Base-by-base conservation (phyloP, 2,797 vertebrate genomes). In the Aeoliscus strigatus region DNA sequence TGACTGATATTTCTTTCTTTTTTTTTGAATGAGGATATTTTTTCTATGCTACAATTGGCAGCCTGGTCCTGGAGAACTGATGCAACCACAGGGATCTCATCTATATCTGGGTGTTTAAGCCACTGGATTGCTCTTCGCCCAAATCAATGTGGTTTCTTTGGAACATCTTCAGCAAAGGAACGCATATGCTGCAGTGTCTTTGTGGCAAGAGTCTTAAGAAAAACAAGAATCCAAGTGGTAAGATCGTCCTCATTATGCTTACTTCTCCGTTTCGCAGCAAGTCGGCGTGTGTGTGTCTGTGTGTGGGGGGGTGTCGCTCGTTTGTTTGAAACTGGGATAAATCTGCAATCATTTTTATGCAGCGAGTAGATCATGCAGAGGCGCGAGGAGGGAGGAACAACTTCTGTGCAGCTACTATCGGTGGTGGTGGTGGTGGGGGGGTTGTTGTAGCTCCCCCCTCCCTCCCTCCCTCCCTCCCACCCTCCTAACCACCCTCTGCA, bases 151-250 rank as follows among this genome's bases (percentile, higher is more conserved):
- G 95, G 94, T 96, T 97, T 97, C 94, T 97, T 95, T 98, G 95
- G 94, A 96, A 94, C 94, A 96, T 97, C 94, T 96, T 97, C 94
- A 97, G 94, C 92, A 97, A 97, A 97, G 94, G 94, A 97, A 93
- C 94, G 94, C 95, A 97, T 98, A 97, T 98, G 94, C 95, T 97
- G 95, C 94, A 97, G 95, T 97, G 94, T 97, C 95, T 97, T 97
- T 98, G 95, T 97, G 95, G 95, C 91, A 96, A 95, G 95, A 97
- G 94, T 94, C 94, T 98, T 89, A 97, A 98, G 94, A 97, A 96
- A 93, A 96, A 91, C 94, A 97, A 98, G 94, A 98, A 93, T 85
- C 91, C 92, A 94, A 95, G 91, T 94, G 95, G 95, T 98, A 94
- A 98, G 95, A 81, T 43, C 70, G 48, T 70, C 68, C 55, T 61